These are phyloP conservation scores for Oscheius sp. DNA, from an alignment of 2,888 invertebrate species.

Conservation along the genomic window DNA sequence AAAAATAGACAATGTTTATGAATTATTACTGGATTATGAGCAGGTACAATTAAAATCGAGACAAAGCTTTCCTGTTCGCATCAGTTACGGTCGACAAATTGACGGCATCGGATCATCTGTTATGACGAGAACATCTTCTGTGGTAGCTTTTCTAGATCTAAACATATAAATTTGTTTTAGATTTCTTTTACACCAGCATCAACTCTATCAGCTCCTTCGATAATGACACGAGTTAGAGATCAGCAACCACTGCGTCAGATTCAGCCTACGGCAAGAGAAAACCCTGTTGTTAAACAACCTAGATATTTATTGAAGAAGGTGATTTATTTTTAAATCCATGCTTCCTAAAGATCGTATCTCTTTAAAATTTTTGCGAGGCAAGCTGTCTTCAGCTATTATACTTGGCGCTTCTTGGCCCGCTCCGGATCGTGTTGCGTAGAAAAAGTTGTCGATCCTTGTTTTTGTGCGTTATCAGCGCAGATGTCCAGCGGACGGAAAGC, in stretches of 20 bases:
- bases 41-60: neutral
- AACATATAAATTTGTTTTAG: neutral
- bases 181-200: neutral
- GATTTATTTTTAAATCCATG: neutral
- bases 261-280: neutral
- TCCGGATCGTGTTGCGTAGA: constrained; percentile 17
- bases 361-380: neutral
- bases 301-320: neutral
- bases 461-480: constrained; percentile 17
- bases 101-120: no score
- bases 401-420: constrained; percentile 10
- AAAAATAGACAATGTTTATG: no score
- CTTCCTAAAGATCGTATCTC: neutral
- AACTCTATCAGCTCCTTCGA: constrained; percentile 9
- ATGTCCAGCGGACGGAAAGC: constrained; percentile 4
- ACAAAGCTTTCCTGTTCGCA: no score
- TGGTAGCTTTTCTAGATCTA: no score
- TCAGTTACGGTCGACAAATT: no score
- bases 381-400: neutral
- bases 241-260: no score
- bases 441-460: constrained; percentile 27
- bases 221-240: neutral
- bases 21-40: neutral
- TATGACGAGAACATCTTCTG: no score
- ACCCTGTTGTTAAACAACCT: neutral